Percentiles rank a stretch among this genome's conserved stretches.
Evolutionary conservation across 2,113 vertebrate genomes (phyloP).

Genomic region (Cryptoleucopteryx plumbea): DNA sequence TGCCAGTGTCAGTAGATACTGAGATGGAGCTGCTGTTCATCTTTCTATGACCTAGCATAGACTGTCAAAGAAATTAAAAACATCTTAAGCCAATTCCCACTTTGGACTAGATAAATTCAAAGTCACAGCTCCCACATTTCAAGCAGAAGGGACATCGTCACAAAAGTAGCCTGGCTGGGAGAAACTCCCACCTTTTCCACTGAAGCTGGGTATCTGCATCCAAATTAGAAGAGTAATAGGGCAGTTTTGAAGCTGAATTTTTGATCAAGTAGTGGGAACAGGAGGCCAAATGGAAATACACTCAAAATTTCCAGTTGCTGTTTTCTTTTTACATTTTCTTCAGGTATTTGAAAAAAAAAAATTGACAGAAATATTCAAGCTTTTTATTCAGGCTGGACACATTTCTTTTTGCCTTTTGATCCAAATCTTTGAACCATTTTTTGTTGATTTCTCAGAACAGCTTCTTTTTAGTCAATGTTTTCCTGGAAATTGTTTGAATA

Average conservation of each 20-base stretch:
- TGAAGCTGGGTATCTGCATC: neutral
- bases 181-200: neutral
- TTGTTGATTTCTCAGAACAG: neutral
- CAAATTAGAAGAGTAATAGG: neutral
- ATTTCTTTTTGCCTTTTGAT: neutral
- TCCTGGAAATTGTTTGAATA: neutral
- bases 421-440: neutral
- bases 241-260: neutral
- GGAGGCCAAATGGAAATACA: neutral
- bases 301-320: neutral
- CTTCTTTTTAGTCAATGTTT: neutral
- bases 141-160: fast-evolving
- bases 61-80: neutral
- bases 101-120: neutral
- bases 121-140: neutral
- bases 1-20: neutral
- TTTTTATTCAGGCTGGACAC: neutral
- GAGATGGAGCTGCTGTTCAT: neutral
- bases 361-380: neutral
- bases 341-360: neutral
- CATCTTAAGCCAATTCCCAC: fast-evolving
- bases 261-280: neutral
- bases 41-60: neutral
- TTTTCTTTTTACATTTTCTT: neutral
- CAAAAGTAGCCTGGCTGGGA: neutral